Percentiles rank a stretch among this genome's conserved stretches.
phyloP scores from a whole-genome alignment of 2,888 invertebrate genomes.

The Rhagonycha lutea region DNA sequence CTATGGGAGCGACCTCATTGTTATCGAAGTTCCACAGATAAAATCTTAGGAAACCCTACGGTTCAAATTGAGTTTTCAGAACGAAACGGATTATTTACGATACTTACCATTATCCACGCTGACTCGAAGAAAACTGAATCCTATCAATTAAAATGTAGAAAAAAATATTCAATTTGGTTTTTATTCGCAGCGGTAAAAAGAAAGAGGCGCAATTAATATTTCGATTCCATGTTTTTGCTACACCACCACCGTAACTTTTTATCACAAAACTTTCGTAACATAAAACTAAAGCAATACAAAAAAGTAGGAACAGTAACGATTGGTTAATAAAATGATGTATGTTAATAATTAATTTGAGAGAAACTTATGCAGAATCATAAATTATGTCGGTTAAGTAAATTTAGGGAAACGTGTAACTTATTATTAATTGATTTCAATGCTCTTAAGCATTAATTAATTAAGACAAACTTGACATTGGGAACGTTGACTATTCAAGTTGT shows the following conservation, averaged over 20 bases:
- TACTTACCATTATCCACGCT: neutral
- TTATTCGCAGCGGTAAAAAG: neutral
- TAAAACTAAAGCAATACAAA: neutral
- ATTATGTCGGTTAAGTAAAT: neutral
- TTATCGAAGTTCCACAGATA: neutral
- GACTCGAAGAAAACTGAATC: no score
- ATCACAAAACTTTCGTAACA: neutral
- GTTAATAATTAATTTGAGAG: neutral
- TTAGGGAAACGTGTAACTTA: neutral
- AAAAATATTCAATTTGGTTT: neutral
- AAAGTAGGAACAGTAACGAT: neutral
- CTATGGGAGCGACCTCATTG: neutral
- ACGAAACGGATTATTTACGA: neutral
- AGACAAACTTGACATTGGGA: neutral
- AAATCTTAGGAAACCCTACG: neutral
- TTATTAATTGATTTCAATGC: neutral
- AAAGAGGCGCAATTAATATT: neutral
- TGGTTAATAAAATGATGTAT: neutral
- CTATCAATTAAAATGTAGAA: neutral
- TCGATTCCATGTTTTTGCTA: neutral
- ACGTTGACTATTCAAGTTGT: neutral
- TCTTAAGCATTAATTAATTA: neutral
- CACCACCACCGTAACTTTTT: neutral
- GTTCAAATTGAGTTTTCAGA: neutral
- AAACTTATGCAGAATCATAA: neutral